Evolutionary conservation across 2,888 invertebrate genomes (phyloP), one percentile per base, ranked within the genome.

Genomic region (Acleris emargana): DNA sequence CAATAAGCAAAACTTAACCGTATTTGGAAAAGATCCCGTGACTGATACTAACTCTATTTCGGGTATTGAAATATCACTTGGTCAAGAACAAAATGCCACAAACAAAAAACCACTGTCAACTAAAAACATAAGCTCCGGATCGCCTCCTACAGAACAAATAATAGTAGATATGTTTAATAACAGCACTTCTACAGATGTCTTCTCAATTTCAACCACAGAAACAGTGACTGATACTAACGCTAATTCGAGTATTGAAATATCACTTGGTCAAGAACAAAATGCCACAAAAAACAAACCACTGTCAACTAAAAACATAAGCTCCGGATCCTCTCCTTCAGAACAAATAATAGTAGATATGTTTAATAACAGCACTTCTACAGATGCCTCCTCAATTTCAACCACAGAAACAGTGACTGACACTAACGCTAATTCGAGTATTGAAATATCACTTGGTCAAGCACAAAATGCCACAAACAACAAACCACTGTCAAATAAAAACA

Each of bases 391-490:
- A 42, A 42, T 16, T 42, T 42, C 28, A n/a, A n/a, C n/a, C n/a
- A n/a, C n/a, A n/a, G n/a, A n/a, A n/a, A n/a, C n/a, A n/a, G n/a
- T n/a, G n/a, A n/a, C n/a, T n/a, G n/a, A n/a, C n/a, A n/a, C n/a
- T n/a, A 32, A 11, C 32, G 32, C 11, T 32, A 32, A 32, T 32
- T 32, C 11, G 3, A 11, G 32, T 32, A 32, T 11, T 11, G 32
- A 18, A 9, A 53, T 32, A 53, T 32, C 32, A 32, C 5, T 53
- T 18, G 3, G 13, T 13, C 18, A 53, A 38, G 17, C n/a, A 18
- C 17, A 53, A 53, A 53, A 53, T 53, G 13, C 18, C 11, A 18
- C 53, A 18, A 53, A 53, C 32, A 53, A 53, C 32, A 11, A 32
- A 5, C 2, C 4, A 5, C 11, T 13, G 4, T 45, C n/a, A 45